Base-by-base conservation (phyloP, 2,888 invertebrate genomes). In the Hypercompe scribonia region DNA sequence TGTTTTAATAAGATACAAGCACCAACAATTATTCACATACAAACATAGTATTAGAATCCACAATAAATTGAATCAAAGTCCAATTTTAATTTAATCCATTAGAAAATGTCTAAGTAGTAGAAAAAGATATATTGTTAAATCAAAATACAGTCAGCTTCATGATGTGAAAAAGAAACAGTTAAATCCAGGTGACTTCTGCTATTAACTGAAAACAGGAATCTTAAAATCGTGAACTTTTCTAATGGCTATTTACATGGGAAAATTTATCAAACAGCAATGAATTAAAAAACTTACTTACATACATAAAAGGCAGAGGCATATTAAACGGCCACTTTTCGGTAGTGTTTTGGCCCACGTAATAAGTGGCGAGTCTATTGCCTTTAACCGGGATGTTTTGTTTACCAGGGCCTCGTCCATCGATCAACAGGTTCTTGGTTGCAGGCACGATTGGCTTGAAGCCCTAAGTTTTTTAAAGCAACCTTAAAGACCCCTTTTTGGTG, bases 1-100 rank as follows among this genome's bases (percentile, higher is more conserved):
- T 73, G 8, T 42, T 79, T 36, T 74, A 79, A 13, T 72, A 24
- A 31, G 42, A 31, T 18, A 61, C 61, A 61, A 61, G 61, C 61
- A 28, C 28, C 15, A 13, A 58, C 7, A 18, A 7, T 31, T 28
- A 36, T 65, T 39, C 8, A 13, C 18, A 42, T 42, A 42, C 28
- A 65, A 39, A 65, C 15, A 15, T n/a, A 24, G 3, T 24, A 8
- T 2, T 24, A 21, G 7, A 46, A 42, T 42, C 24, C 54, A 54
- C 24, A 8, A 10, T 10, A 2, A 18, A 21, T 21, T 46, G 21
- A 46, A 21, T 21, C 5, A 21, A 50, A 50, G 0, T 50, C 24
- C 10, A 50, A 1, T 5, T 7, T 50, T 7, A 50, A 50, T 24
- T 24, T 3, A 24, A 21, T 50, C 21, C 21, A 24, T 24, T 1